These are phyloP conservation scores for Acanthoscelides obtectus DNA, from an alignment of 2,888 invertebrate genomes.

Conservation along the genomic window DNA sequence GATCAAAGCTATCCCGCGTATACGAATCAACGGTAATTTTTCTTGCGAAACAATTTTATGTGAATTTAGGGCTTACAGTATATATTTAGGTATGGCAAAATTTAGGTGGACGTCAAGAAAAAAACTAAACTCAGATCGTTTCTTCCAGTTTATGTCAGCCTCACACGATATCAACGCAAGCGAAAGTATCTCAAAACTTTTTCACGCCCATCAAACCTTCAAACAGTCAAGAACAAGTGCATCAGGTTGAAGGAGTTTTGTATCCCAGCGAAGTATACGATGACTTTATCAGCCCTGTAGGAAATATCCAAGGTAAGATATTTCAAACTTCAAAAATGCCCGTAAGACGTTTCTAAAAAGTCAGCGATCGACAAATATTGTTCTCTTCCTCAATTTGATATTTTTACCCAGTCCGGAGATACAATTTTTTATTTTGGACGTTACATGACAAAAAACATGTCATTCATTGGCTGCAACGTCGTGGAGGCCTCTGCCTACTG, in stretches of 20 bases:
- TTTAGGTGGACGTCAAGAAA: too few species aligned
- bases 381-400: too few species aligned
- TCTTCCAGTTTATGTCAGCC: neutral
- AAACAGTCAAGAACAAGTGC: constrained; percentile 37
- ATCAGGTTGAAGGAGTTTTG: constrained; percentile 24
- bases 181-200: constrained; percentile 17
- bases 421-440: too few species aligned
- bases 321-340: too few species aligned
- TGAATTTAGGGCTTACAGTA: too few species aligned
- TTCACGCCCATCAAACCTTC: constrained; percentile 36
- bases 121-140: neutral
- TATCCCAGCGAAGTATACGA: constrained; percentile 23
- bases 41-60: neutral
- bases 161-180: neutral
- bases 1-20: constrained; percentile 45
- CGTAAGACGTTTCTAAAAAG: too few species aligned
- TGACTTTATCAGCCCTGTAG: constrained; percentile 9
- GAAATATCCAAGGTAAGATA: constrained; percentile 6
- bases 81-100: too few species aligned
- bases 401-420: too few species aligned
- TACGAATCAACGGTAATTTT: constrained; percentile 12
- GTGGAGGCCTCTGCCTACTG: too few species aligned
- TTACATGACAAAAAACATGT: too few species aligned
- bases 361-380: too few species aligned
- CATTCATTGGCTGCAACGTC: too few species aligned